These are phyloP conservation scores for Pituophis catenifer DNA, from an alignment of 2,113 vertebrate genomes.

Conservation along the genomic window DNA sequence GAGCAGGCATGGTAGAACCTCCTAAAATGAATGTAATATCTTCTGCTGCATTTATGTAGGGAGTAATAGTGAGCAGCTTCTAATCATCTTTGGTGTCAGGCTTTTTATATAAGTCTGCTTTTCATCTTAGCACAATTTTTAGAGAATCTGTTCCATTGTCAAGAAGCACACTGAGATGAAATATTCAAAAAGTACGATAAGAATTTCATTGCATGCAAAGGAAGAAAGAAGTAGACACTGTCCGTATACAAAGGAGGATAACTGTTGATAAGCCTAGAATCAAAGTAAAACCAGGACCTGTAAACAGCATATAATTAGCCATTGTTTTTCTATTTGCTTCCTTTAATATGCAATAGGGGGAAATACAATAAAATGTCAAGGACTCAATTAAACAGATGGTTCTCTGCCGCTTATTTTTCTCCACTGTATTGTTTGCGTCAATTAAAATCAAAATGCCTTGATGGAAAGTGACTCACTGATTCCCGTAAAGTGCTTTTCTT, in stretches of 20 bases:
- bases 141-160: background rate
- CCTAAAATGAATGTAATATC: background rate
- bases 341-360: conserved; percentile 77
- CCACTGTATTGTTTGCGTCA: conserved; percentile 70
- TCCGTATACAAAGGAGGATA: conserved; percentile 17
- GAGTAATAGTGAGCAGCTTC: background rate
- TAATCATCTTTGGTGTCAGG: background rate
- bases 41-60: background rate
- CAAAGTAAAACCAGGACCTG: conserved; percentile 64
- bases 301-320: conserved; percentile 82
- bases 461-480: conserved; percentile 72
- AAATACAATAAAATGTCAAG: conserved; percentile 82
- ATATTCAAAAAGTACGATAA: background rate
- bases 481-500: conserved; percentile 69
- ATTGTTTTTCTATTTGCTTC: conserved; percentile 79
- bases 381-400: conserved; percentile 81
- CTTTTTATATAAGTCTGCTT: background rate
- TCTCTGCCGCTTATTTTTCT: conserved; percentile 71
- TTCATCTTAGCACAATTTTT: background rate
- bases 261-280: conserved; percentile 64
- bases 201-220: conserved; percentile 5
- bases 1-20: background rate
- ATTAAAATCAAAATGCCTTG: conserved; percentile 66
- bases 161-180: background rate
- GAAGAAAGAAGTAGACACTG: conserved; percentile 38